phyloP scores from a whole-genome alignment of 2,113 vertebrate genomes.

The Clinocottus analis region DNA sequence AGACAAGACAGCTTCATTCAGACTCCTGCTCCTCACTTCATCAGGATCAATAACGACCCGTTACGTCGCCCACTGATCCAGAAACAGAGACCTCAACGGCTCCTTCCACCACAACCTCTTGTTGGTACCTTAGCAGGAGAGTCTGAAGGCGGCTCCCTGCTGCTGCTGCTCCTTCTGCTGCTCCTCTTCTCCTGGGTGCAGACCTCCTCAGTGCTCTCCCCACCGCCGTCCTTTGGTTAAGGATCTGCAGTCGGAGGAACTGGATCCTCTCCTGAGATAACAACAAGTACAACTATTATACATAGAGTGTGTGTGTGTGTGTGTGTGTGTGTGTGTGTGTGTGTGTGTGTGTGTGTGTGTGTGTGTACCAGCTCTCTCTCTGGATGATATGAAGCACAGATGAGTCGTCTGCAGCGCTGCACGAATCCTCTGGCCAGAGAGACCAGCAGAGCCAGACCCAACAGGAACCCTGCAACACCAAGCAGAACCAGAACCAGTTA shows the following conservation, averaged over 20 bases:
- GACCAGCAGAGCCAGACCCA: constrained; percentile 83
- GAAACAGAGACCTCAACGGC: too few species aligned
- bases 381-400: constrained; percentile 87
- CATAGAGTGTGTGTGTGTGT: constrained; percentile 8
- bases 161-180: constrained; percentile 18
- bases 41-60: too few species aligned
- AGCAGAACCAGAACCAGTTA: constrained; percentile 3
- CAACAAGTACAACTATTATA: too few species aligned
- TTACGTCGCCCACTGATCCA: too few species aligned
- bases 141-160: constrained; percentile 54
- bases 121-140: constrained; percentile 75
- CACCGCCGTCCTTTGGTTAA: constrained; percentile 78
- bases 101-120: background rate
- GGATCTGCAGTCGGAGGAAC: constrained; percentile 86
- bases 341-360: constrained; percentile 27
- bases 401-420: constrained; percentile 80
- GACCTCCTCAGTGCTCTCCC: constrained; percentile 61
- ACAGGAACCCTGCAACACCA: constrained; percentile 82
- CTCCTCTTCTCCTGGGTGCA: constrained; percentile 22
- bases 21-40: too few species aligned
- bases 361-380: constrained; percentile 83
- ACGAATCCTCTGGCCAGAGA: constrained; percentile 79
- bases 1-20: too few species aligned
- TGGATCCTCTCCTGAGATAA: constrained; percentile 81
- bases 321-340: constrained; percentile 20